Base-by-base conservation (phyloP, 2,888 invertebrate genomes). In the Tribolium freemani region DNA sequence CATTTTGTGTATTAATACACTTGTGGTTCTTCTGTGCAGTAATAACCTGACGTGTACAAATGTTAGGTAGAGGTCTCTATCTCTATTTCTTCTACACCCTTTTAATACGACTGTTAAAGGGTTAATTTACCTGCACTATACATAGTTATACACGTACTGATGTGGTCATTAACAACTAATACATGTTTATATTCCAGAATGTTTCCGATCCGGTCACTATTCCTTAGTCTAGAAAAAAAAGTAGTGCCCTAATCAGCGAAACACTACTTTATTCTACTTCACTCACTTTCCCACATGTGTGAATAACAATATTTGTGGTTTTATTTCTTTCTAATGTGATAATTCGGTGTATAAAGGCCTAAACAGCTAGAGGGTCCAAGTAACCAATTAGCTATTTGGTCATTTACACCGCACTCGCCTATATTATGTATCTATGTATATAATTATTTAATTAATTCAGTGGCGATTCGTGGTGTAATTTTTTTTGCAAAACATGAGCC, bases 1-100 rank as follows among this genome's bases (percentile, higher is more conserved):
- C 70, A 75, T 75, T 30, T 72, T 61, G 70, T 78, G 79, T 79
- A 74, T 78, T 79, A 79, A 79, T 78, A 79, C 79, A 79, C 78
- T 70, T 72, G 68, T 53, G 66, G 53, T 13, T 21, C 8, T 48
- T 70, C 46, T 63, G 69, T n/a, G 69, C 48, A 73, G 48, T 50
- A 60, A 56, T 56, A 69, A 60, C 58, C 9, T 58, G 26, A 67
- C 10, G 31, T 58, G 58, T 60, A 51, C 44, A 69, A 69, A 51
- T 69, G 45, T 58, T 45, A 50, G 69, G 69, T 30, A 69, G 51
- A 21, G 69, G 60, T 69, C 10, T 57, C 54, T 66, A n/a, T 44
- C 31, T 50, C 44, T 53, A 11, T 54, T 66, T 51, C 48, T 68
- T 68, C 30, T 50, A 48, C 26, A 58, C 68, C 68, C 68, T 68